phyloP scores from a whole-genome alignment of 23 tunicate species.

The Clavelina lepadiformis region DNA sequence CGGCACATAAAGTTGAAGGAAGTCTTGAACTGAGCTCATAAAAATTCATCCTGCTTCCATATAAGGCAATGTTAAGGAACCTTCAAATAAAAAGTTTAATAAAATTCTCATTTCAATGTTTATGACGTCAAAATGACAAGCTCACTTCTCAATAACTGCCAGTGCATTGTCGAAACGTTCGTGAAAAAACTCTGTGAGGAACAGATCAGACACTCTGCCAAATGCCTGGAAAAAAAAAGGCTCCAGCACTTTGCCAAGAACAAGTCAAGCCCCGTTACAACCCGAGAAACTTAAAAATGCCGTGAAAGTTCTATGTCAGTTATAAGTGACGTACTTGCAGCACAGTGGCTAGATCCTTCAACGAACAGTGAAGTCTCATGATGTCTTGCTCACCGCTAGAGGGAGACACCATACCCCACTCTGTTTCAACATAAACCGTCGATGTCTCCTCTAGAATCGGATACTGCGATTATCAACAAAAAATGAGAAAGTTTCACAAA shows the following conservation, averaged over 20 bases:
- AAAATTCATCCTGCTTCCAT: conserved; percentile 23
- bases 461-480: conserved; percentile 24
- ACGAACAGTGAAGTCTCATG: conserved; percentile 28
- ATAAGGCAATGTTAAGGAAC: conserved; percentile 37
- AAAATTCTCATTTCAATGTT: too few species aligned
- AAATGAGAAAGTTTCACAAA: not conserved
- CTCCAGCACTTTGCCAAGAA: too few species aligned
- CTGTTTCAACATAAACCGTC: conserved; percentile 37
- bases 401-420: conserved; percentile 29
- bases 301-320: not conserved
- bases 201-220: conserved; percentile 68
- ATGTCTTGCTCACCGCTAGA: not conserved
- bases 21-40: conserved; percentile 29
- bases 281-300: not conserved
- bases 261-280: too few species aligned
- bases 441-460: conserved; percentile 74
- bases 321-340: conserved; percentile 37
- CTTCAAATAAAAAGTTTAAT: too few species aligned
- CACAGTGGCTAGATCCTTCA: conserved; percentile 53
- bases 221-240: conserved; percentile 33
- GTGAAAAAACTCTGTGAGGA: conserved; percentile 53
- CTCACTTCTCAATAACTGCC: conserved; percentile 61
- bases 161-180: conserved; percentile 29
- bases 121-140: too few species aligned
- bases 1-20: conserved; percentile 24